These are phyloP conservation scores for Ophthalmotilapia sp. DNA, from an alignment of 2,113 vertebrate genomes.

Conservation along the genomic window DNA sequence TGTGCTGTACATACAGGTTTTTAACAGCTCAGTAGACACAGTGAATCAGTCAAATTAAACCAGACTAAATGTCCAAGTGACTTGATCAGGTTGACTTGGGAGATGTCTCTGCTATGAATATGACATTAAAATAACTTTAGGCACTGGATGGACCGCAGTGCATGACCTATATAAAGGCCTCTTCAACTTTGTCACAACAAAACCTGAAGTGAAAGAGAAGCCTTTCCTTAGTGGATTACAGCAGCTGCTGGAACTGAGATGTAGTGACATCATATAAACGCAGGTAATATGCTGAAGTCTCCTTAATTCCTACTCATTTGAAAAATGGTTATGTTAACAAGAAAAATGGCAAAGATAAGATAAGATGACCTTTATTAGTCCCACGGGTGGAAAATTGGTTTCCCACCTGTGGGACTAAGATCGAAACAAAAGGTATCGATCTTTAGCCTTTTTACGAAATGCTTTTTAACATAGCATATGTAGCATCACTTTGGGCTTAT, in stretches of 20 bases:
- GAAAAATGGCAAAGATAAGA: not conserved
- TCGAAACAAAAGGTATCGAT: not conserved
- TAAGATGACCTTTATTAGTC: not conserved
- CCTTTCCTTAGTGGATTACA: not conserved
- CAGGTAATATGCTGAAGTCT: not conserved
- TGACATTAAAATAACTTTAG: constrained; percentile 49
- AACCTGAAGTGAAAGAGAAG: constrained; percentile 26
- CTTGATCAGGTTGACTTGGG: constrained; percentile 58
- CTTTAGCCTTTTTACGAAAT: not conserved
- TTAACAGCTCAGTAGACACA: constrained; percentile 60
- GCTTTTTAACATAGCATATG: not conserved
- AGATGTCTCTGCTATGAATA: constrained; percentile 32
- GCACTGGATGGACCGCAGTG: not conserved
- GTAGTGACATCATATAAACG: accelerated
- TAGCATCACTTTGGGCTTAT: not conserved
- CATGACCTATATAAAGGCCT: constrained; percentile 51
- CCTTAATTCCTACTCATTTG: not conserved
- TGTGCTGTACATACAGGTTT: constrained; percentile 57
- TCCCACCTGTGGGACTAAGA: not conserved
- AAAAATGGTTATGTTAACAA: not conserved
- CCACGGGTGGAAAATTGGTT: not conserved
- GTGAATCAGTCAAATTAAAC: constrained; percentile 62
- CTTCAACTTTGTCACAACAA: constrained; percentile 23
- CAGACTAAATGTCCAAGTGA: constrained; percentile 59
- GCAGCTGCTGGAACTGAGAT: not conserved